Conservation (phyloP, 1,140 invertebrate genomes). For the Saxidomus purpurata region DNA sequence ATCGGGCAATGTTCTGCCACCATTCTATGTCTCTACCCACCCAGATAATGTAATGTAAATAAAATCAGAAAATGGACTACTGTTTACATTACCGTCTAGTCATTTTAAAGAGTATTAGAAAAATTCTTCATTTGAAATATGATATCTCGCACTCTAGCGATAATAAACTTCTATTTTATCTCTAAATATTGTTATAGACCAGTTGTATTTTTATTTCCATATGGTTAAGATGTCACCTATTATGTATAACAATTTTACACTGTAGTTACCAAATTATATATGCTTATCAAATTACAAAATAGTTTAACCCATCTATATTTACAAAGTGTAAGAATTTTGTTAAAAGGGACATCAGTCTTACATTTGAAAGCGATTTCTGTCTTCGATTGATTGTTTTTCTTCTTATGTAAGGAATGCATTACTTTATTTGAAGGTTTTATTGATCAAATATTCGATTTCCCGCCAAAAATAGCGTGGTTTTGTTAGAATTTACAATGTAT, state of each 20-base stretch:
- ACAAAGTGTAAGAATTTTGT: no score
- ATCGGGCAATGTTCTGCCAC: background rate
- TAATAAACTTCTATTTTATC: background rate
- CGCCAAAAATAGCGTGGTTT: background rate
- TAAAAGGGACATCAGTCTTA: no score
- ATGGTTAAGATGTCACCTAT: background rate
- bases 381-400: no score
- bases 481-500: background rate
- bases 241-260: background rate
- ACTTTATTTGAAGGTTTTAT: background rate
- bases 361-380: no score
- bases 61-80: background rate
- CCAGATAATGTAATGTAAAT: slow-evolving; percentile 22
- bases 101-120: background rate
- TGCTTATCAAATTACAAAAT: background rate
- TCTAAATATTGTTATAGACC: slow-evolving; percentile 2
- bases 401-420: no score
- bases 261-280: slow-evolving; percentile 3
- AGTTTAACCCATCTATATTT: no score
- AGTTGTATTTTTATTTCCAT: slow-evolving; percentile 14
- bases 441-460: background rate
- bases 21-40: background rate
- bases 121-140: slow-evolving; percentile 1
- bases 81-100: background rate
- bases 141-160: background rate